Conservation (phyloP, 2,113 vertebrate species). For the Siniperca chuatsi region DNA sequence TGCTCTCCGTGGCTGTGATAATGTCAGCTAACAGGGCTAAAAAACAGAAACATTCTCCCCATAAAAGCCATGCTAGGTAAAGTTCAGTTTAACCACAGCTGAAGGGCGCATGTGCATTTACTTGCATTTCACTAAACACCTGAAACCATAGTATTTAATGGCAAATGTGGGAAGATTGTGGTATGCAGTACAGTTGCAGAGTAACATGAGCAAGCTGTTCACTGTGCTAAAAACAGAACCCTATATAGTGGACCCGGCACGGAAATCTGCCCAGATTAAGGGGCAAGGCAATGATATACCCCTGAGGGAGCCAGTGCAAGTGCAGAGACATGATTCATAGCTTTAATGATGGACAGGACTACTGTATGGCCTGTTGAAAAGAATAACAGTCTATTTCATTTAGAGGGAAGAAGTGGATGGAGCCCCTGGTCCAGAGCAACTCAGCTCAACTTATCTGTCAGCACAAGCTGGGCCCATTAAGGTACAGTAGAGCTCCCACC, state of each 20-base stretch:
- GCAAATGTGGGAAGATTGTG: slow-evolving; percentile 63
- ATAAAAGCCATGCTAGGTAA: slow-evolving; percentile 41
- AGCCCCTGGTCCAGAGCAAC: slow-evolving; percentile 57
- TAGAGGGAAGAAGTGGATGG: slow-evolving; percentile 54
- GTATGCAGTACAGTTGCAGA: slow-evolving; percentile 34
- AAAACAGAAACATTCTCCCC: slow-evolving; percentile 32
- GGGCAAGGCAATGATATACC: slow-evolving; percentile 67
- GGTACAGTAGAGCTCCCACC: slow-evolving; percentile 63
- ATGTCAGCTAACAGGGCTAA: slow-evolving; percentile 45
- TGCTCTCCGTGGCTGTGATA: slow-evolving; percentile 48
- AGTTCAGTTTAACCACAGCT: slow-evolving; percentile 41
- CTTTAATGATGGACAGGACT: slow-evolving; percentile 74
- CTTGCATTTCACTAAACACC: slow-evolving; percentile 60
- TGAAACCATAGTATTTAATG: slow-evolving; percentile 64
- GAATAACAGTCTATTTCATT: slow-evolving; percentile 77
- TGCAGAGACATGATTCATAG: slow-evolving; percentile 74
- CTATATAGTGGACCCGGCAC: slow-evolving; percentile 40
- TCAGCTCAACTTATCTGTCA: slow-evolving; percentile 78
- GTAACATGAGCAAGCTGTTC: slow-evolving; percentile 77
- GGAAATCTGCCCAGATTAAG: slow-evolving; percentile 76
- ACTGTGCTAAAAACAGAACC: slow-evolving; percentile 71
- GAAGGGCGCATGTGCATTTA: slow-evolving; percentile 37
- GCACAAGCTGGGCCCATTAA: slow-evolving; percentile 71
- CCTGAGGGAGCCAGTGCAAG: slow-evolving; percentile 56
- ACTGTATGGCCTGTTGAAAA: slow-evolving; percentile 77